Evolutionary conservation across 2,113 vertebrate species (phyloP).

Genomic region (Melanostigma gelatinosum): DNA sequence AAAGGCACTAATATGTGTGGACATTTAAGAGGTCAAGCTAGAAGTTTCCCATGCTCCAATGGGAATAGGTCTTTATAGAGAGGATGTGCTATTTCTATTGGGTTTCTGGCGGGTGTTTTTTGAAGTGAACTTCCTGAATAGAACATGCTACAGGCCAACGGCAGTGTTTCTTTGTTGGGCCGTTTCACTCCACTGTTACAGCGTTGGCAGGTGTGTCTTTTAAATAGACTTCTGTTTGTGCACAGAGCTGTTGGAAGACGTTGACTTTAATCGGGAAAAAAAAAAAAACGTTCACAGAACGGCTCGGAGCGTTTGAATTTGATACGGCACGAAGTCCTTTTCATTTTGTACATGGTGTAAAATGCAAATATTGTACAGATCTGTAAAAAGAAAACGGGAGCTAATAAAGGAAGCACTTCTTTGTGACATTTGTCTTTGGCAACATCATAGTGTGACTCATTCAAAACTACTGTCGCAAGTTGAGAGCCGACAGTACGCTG

Average conservation of each 20-base stretch:
- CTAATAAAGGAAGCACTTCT: slow-evolving; percentile 58
- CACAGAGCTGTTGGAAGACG: slow-evolving; percentile 10
- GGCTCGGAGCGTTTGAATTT: slow-evolving; percentile 54
- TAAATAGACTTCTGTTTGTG: slow-evolving; percentile 19
- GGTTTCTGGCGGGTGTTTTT: slow-evolving; percentile 22
- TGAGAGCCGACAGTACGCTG: background rate
- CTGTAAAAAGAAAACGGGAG: slow-evolving; percentile 25
- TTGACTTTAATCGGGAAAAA: slow-evolving; percentile 25
- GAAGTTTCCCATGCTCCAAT: background rate
- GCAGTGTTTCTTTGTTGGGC: background rate
- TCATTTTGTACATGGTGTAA: slow-evolving; percentile 74
- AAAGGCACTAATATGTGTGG: slow-evolving; percentile 6
- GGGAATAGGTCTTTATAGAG: background rate
- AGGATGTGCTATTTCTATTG: background rate
- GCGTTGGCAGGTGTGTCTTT: slow-evolving; percentile 3
- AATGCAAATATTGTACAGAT: slow-evolving; percentile 62
- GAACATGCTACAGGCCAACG: background rate
- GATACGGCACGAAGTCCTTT: slow-evolving; percentile 53
- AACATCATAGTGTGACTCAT: background rate
- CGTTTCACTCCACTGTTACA: slow-evolving; percentile 4
- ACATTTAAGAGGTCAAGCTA: background rate
- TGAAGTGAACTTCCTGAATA: slow-evolving; percentile 11
- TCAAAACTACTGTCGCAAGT: background rate
- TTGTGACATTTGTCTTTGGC: slow-evolving; percentile 15
- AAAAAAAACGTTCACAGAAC: slow-evolving; percentile 17